These are phyloP conservation scores for Gorsachius magnificus DNA, from an alignment of 2,797 vertebrate genomes.

Conservation along the genomic window DNA sequence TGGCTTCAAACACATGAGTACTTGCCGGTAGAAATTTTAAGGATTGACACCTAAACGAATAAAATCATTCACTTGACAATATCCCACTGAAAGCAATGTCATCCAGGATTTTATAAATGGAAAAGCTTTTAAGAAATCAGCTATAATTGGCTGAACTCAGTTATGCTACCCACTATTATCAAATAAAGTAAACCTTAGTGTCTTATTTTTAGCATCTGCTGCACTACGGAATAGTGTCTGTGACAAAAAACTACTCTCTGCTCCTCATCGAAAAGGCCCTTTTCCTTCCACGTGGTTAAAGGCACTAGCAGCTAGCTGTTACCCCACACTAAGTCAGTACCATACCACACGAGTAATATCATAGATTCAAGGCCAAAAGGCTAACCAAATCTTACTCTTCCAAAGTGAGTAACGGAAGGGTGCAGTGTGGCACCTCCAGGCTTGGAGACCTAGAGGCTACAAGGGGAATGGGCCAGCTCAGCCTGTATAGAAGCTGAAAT, in stretches of 20 bases:
- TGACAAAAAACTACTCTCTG: neutral
- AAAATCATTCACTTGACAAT: neutral
- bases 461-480: neutral
- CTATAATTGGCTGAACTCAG: neutral
- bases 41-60: neutral
- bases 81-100: neutral
- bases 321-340: neutral
- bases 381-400: neutral
- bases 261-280: neutral
- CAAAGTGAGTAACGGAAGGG: neutral
- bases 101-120: neutral
- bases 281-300: neutral
- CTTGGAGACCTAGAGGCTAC: neutral
- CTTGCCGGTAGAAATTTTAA: neutral
- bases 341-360: neutral
- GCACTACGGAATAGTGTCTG: neutral
- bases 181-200: neutral
- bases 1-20: neutral
- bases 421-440: neutral
- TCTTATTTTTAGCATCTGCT: neutral
- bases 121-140: conserved; percentile 21
- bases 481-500: neutral
- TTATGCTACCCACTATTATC: neutral
- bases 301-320: neutral
- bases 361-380: neutral